A percentile compares a stretch with the other conserved stretches of the same genome.
These are phyloP conservation scores for Lytechinus pictus DNA, from an alignment of 35 echinoderm and acorn worm genomes.

Conservation along the genomic window DNA sequence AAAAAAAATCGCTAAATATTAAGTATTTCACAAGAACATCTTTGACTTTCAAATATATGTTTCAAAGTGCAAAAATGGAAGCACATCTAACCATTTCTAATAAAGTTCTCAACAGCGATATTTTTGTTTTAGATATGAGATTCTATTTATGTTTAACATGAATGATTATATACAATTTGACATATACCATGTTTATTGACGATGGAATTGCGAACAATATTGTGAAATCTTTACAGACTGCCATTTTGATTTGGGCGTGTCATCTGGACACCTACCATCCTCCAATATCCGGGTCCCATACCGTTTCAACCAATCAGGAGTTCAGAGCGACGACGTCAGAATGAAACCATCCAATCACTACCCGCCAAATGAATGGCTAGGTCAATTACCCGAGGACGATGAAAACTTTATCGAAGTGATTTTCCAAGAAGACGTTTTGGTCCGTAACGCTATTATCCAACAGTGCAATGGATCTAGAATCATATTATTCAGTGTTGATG, in stretches of 20 bases:
- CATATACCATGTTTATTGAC: too few species aligned
- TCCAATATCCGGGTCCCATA: not conserved
- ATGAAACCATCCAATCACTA: not conserved
- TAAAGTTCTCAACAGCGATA: too few species aligned
- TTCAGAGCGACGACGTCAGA: not conserved
- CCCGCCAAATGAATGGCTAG: slow-evolving; percentile 5
- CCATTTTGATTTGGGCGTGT: slow-evolving; percentile 19
- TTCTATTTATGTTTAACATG: too few species aligned
- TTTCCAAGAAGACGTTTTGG: not conserved
- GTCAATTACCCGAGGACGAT: not conserved
- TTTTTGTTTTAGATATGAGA: too few species aligned
- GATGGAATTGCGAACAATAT: too few species aligned
- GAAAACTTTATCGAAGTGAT: not conserved
- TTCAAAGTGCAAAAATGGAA: too few species aligned
- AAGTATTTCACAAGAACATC: too few species aligned
- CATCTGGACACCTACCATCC: not conserved
- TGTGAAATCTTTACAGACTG: not conserved
- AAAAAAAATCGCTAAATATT: too few species aligned
- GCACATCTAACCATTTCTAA: too few species aligned
- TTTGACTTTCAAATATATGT: too few species aligned
- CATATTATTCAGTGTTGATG: not conserved
- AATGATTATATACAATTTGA: too few species aligned
- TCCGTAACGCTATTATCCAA: not conserved
- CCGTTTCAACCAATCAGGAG: not conserved
- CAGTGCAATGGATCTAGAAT: slow-evolving; percentile 15